Evolutionary conservation across 2,113 vertebrate species (phyloP), one percentile per base, ranked within the genome.

Genomic region (Pyrgilauda ruficollis): DNA sequence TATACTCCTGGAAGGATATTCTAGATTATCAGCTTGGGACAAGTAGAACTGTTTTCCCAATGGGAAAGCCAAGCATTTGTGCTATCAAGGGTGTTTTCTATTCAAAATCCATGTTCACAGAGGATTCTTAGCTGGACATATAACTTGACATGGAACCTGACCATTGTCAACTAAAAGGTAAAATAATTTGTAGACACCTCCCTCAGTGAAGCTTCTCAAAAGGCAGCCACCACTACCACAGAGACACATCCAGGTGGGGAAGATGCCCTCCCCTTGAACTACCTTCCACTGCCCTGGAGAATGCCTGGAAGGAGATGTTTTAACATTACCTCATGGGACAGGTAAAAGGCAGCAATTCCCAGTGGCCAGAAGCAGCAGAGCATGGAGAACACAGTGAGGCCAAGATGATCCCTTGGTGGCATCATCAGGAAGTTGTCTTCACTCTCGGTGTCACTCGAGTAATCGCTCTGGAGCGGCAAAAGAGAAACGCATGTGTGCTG

Each of bases 321-420:
- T 23, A 58, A 46, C 64, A 85, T 98, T 97, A 99, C 99, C 98
- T 99, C 98, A 3, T 99, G 98, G 11, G 98, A 99, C 96, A 99
- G 96, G 97, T 99, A 99, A 97, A 99, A 99, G 91, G 99, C 99
- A 6, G 99, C 99, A 9, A 99, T 99, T 86, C 99, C 99, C 80
- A 99, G 94, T 2, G 99, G 99, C 99, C 99, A 99, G 98, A 99
- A 99, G 97, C 99, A 99, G 97, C 99, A 99, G 93, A 99, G 98
- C 99, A 99, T 99, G 97, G 99, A 99, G 98, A 99, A 99, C 88
- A 99, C 98, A 41, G 99, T 99, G 96, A 99, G 98, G 66, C 99
- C 99, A 37, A 99, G 98, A 79, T 99, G 99, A 86, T 99, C 99
- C 94, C 98, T 97, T 5, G 99, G 99, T 8, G 99, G 99, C 98